Base-by-base conservation (phyloP, 2,113 vertebrate species). In the Pluvianellus socialis region DNA sequence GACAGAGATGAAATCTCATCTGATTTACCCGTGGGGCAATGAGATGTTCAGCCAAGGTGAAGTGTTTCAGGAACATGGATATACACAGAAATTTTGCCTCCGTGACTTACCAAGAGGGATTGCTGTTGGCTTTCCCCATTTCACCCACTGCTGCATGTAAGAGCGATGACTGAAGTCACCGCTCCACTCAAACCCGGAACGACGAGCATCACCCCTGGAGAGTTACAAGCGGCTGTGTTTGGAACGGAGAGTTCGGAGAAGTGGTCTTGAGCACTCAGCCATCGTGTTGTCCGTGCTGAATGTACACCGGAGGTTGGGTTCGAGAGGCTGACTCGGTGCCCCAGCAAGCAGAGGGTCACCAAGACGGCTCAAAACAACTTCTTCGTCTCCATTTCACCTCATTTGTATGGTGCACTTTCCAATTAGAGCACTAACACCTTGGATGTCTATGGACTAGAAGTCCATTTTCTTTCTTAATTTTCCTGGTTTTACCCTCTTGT, bases 281-380 rank as follows among this genome's bases (percentile, higher is more conserved):
- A 21, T 45, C 47, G 2, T 3, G 11, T 2, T 4, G 32, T 15
- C 11, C 1, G 1, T 24, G 42, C 9, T 4, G 2, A 70, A 50
- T 17, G 70, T 1, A 50, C 85, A 75, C 14, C 1, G 0, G 42
- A 68, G 80, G 50, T 14, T 7, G 40, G 42, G 30, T 38, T 35
- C 1, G 0, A 63, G 59, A 59, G 24, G 20, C 40, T 32, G 35
- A 45, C 22, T 4, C 1, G 1, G 59, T 1, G 4, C 20, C 30
- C n/a, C 23, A 14, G 18, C 44, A 44, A 45, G 21, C 71, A 56
- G 52, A 35, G 20, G 24, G n/a, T 35, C 66, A 73, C 59, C 65
- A 17, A 24, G 42, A 40, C 0, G 3, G 24, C 42, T 56, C 15
- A 42, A 65, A 58, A 28, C 27, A 30, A 38, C 50, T 23, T n/a